Evolutionary conservation across 2,888 invertebrate genomes (phyloP).

Genomic region (Criorhina ranunculi): DNA sequence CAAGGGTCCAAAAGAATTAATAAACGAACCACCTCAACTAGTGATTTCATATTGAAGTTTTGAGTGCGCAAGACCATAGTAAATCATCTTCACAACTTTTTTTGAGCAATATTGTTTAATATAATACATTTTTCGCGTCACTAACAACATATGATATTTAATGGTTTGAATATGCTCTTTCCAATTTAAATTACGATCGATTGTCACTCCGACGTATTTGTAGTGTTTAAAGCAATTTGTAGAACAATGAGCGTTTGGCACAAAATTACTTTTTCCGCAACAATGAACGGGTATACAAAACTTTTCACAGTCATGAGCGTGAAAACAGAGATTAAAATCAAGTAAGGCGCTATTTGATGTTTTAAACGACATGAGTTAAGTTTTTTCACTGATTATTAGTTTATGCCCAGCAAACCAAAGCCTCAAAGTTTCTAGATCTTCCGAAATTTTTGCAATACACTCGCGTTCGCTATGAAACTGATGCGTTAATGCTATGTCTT

Average conservation of each 20-base stretch:
- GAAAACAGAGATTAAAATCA: neutral
- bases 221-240: neutral
- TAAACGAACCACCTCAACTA: neutral
- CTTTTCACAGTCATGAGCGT: neutral
- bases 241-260: neutral
- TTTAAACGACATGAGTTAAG: neutral
- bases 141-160: neutral
- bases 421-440: neutral
- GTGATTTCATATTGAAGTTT: neutral
- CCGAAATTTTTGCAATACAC: neutral
- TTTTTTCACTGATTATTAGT: no score
- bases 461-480: neutral
- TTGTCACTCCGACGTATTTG: neutral
- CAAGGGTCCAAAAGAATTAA: neutral
- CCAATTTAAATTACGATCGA: neutral
- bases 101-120: neutral
- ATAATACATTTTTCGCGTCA: neutral
- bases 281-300: neutral
- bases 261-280: neutral
- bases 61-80: no score
- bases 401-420: no score
- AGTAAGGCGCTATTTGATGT: neutral
- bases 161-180: neutral
- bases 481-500: neutral
- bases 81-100: neutral